These are phyloP conservation scores for Dasysyrphus albostriatus DNA, from an alignment of 2,888 invertebrate genomes.

Conservation along the genomic window DNA sequence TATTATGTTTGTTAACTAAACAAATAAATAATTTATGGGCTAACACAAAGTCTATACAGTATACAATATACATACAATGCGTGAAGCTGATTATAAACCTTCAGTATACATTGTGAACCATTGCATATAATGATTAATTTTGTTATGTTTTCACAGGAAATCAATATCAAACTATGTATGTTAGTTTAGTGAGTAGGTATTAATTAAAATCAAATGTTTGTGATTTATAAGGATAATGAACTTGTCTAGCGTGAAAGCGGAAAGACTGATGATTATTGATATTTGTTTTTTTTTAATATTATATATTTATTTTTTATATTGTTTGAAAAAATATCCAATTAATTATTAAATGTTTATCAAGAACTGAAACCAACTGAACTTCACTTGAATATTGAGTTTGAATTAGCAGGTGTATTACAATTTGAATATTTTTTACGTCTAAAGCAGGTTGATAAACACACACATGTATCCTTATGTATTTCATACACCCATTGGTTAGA, in stretches of 20 bases:
- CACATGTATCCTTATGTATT: neutral
- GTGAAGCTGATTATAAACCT: neutral
- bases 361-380: too few species aligned
- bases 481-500: neutral
- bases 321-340: too few species aligned
- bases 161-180: neutral
- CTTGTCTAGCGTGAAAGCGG: neutral
- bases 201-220: conserved; percentile 34
- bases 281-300: neutral
- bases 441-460: neutral
- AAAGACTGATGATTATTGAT: neutral
- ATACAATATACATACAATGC: too few species aligned
- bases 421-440: neutral
- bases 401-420: neutral
- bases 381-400: neutral
- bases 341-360: too few species aligned
- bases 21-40: conserved; percentile 27
- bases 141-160: neutral
- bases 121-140: conserved; percentile 20
- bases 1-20: conserved; percentile 33
- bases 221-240: conserved; percentile 3
- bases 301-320: too few species aligned
- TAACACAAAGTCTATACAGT: neutral
- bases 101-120: neutral
- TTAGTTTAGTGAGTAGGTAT: conserved; percentile 5